Evolutionary conservation across 2,797 vertebrate species (phyloP).

Genomic region (Argya squamiceps): DNA sequence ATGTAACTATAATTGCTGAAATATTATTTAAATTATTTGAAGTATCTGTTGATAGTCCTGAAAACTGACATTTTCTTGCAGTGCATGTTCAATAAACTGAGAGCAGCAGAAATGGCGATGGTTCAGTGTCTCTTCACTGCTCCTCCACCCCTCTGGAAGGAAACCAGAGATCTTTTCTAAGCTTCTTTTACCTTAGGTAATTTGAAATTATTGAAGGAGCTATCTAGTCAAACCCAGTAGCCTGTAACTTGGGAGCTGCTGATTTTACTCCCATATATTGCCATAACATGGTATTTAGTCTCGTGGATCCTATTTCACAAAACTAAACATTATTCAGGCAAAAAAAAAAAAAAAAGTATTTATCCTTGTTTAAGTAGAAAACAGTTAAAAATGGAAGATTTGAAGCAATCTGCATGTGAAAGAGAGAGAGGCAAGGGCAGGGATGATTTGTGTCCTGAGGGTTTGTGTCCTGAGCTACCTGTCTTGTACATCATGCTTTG

Average conservation of each 20-base stretch:
- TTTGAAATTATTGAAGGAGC: neutral
- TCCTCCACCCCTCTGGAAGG: neutral
- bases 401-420: neutral
- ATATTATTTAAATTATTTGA: neutral
- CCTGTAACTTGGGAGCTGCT: neutral
- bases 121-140: neutral
- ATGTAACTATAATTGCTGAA: neutral
- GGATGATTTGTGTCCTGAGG: too few relatives aligned
- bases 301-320: neutral
- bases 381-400: neutral
- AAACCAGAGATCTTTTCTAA: conserved; percentile 5
- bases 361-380: neutral
- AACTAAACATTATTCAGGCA: neutral
- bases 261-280: neutral
- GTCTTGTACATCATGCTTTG: neutral
- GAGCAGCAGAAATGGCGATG: neutral
- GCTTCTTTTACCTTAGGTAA: neutral
- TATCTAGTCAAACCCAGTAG: neutral
- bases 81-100: neutral
- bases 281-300: neutral
- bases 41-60: neutral
- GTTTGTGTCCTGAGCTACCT: neutral
- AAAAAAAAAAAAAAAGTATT: neutral
- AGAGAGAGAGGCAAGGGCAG: neutral
- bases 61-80: neutral